Percentiles rank a stretch among this genome's conserved stretches.
Evolutionary conservation across 2,888 invertebrate species (phyloP).

Genomic region (Oligia strigilis): DNA sequence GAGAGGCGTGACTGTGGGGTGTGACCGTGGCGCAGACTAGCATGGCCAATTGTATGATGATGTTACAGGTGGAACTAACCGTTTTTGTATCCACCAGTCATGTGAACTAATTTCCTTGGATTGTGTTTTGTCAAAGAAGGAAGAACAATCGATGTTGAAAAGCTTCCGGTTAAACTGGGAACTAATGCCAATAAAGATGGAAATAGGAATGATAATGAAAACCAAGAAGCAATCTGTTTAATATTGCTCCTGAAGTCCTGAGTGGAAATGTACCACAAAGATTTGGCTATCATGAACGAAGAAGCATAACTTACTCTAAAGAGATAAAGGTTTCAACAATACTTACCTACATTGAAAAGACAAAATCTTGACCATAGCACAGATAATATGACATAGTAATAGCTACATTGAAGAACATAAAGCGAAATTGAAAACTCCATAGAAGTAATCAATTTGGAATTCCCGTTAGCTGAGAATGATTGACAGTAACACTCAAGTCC

Average conservation of each 20-base stretch:
- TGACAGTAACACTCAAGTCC: not conserved
- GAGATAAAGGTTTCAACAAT: too few species aligned
- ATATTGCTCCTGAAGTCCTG: not conserved
- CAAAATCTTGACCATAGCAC: too few species aligned
- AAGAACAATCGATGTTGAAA: conserved; percentile 10
- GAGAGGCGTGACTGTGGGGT: conserved; percentile 38
- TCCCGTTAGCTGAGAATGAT: conserved; percentile 4
- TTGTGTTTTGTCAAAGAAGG: conserved; percentile 40
- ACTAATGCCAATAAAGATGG: not conserved
- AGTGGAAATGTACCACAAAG: not conserved
- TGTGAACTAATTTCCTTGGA: conserved; percentile 56
- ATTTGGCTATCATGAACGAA: not conserved
- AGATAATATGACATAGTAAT: too few species aligned
- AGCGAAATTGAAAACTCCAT: not conserved
- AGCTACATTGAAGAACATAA: not conserved
- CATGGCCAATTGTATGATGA: conserved; percentile 48
- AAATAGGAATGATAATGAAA: not conserved
- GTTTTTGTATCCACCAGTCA: conserved; percentile 48
- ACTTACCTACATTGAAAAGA: too few species aligned
- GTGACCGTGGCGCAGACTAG: conserved; percentile 35
- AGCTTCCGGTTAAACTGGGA: conserved; percentile 23
- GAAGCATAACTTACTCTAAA: too few species aligned
- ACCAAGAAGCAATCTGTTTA: not conserved
- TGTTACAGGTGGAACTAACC: conserved; percentile 56
- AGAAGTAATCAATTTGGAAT: not conserved